These are phyloP conservation scores for Albula goreensis DNA, from an alignment of 2,113 vertebrate species.

Conservation along the genomic window DNA sequence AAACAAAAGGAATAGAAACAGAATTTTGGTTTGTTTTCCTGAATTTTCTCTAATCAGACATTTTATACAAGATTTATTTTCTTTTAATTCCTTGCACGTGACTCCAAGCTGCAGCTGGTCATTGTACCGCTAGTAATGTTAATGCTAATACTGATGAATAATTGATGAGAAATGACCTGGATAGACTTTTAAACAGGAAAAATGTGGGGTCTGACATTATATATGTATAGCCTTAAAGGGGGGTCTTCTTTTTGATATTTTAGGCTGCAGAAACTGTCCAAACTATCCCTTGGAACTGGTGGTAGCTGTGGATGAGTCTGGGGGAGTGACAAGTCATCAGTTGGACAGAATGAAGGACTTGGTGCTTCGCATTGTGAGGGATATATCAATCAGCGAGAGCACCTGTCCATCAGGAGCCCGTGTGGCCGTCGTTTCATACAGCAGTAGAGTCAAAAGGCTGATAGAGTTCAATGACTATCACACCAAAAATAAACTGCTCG, in stretches of 20 bases:
- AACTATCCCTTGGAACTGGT: constrained; percentile 53
- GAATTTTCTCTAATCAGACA: no score
- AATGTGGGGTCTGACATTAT: not conserved
- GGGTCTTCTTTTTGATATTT: no score
- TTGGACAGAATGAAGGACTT: constrained; percentile 54
- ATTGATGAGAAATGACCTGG: no score
- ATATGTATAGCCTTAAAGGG: not conserved
- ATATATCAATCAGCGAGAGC: constrained; percentile 40
- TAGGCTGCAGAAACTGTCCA: constrained; percentile 50
- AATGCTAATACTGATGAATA: no score
- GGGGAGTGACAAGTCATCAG: constrained; percentile 32
- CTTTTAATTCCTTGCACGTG: no score
- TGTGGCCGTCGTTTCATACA: constrained; percentile 47
- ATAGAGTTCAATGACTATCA: constrained; percentile 54
- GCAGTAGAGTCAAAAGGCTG: constrained; percentile 31
- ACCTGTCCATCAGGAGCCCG: constrained; percentile 50
- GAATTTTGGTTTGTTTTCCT: no score
- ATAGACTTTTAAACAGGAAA: no score
- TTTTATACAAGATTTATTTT: no score
- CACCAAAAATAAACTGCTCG: constrained; percentile 32
- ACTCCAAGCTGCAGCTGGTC: no score
- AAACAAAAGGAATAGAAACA: no score
- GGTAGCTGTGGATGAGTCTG: constrained; percentile 53
- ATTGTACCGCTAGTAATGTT: no score
- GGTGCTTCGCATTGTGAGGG: constrained; percentile 29